These are phyloP conservation scores for Champsocephalus gunnari DNA, from an alignment of 2,797 vertebrate genomes.

Conservation along the genomic window DNA sequence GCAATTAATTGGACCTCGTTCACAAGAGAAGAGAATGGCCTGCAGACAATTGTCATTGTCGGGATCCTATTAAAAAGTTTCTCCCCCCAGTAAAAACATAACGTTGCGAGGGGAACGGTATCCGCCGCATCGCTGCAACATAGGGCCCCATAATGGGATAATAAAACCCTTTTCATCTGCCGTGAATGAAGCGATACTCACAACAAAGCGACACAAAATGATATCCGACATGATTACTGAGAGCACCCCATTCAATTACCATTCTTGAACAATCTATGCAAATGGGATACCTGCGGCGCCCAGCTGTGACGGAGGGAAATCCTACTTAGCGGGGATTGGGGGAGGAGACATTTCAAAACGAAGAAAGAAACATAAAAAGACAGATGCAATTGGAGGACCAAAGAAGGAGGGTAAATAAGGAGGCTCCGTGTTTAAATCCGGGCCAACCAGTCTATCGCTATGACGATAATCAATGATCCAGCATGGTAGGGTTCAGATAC, in stretches of 20 bases:
- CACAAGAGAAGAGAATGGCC: slow-evolving; percentile 81
- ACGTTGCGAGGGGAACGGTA: slow-evolving; percentile 48
- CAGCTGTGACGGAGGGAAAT: slow-evolving; percentile 58
- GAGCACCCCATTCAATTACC: slow-evolving; percentile 71
- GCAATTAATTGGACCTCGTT: slow-evolving; percentile 85
- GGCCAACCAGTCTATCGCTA: slow-evolving; percentile 23
- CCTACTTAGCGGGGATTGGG: slow-evolving; percentile 47
- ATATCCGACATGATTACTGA: slow-evolving; percentile 74
- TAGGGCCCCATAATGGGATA: slow-evolving; percentile 76
- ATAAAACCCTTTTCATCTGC: slow-evolving; percentile 78
- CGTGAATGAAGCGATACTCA: slow-evolving; percentile 66
- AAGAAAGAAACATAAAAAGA: neutral
- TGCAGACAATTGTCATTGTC: slow-evolving; percentile 80
- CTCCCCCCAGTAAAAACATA: slow-evolving; percentile 65
- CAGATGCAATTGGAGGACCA: neutral
- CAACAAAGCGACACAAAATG: slow-evolving; percentile 75
- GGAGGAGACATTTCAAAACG: slow-evolving; percentile 24
- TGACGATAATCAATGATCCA: slow-evolving; percentile 53
- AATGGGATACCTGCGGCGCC: slow-evolving; percentile 67
- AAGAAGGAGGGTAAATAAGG: neutral
- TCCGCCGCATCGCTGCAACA: slow-evolving; percentile 64
- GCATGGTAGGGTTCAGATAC: slow-evolving; percentile 56
- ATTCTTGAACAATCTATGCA: slow-evolving; percentile 70
- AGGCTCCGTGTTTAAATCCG: slow-evolving; percentile 15
- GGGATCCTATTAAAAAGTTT: slow-evolving; percentile 77